Evolutionary conservation across 2,888 invertebrate species (phyloP).

Genomic region (Leucoma salicis): DNA sequence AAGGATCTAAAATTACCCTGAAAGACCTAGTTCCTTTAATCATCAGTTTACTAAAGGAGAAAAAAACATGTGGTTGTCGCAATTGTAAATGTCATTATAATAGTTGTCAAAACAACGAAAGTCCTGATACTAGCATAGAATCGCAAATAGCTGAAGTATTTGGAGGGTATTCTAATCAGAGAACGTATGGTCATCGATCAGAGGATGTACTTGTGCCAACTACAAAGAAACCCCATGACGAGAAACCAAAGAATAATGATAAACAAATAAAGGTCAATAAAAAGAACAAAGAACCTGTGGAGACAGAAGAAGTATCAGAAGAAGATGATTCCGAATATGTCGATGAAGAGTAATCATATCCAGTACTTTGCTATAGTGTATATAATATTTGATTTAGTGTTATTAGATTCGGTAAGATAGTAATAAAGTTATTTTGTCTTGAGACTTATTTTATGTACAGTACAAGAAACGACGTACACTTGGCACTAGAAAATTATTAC

Average conservation of each 20-base stretch:
- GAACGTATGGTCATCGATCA: constrained; percentile 33
- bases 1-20: constrained; percentile 46
- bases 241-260: constrained; percentile 10
- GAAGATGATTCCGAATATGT: constrained; percentile 39
- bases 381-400: constrained; percentile 16
- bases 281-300: constrained; percentile 21
- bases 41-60: constrained; percentile 60
- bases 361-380: constrained; percentile 3
- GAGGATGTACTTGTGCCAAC: not conserved
- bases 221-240: constrained; percentile 2
- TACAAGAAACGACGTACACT: too few relatives aligned
- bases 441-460: not conserved
- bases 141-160: constrained; percentile 39
- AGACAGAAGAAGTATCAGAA: constrained; percentile 40
- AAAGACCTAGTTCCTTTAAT: constrained; percentile 63
- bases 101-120: constrained; percentile 9
- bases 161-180: constrained; percentile 48
- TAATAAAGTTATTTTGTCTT: not conserved
- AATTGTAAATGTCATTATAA: constrained; percentile 40
- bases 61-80: constrained; percentile 41
- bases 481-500: too few relatives aligned
- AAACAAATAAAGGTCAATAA: constrained; percentile 14
- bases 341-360: constrained; percentile 32
- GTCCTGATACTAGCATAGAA: constrained; percentile 14
- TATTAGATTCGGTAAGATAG: constrained; percentile 3